Evolutionary conservation across 2,888 invertebrate genomes (phyloP).

Genomic region (Pachydiplax longipennis): DNA sequence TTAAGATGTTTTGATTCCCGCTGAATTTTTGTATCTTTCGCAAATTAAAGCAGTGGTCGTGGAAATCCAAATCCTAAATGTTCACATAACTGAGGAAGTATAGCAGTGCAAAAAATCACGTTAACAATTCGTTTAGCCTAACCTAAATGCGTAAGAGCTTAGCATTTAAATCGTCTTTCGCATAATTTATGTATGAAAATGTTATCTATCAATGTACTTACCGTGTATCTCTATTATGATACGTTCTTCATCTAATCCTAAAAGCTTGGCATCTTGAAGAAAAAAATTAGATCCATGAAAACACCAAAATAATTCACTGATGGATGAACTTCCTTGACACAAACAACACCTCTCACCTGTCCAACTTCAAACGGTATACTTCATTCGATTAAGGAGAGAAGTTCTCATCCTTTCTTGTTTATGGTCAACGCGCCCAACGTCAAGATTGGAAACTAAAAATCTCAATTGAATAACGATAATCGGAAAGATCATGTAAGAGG

Average conservation of each 20-base stretch:
- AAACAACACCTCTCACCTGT: not conserved
- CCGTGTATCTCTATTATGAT: not conserved
- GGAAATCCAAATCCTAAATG: no score
- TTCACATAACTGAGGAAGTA: no score
- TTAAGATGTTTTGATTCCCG: no score
- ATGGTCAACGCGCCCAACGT: not conserved
- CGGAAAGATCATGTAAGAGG: no score
- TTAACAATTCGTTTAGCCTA: no score
- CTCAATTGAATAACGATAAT: not conserved
- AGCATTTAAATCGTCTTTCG: not conserved
- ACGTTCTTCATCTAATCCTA: not conserved
- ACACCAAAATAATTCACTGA: not conserved
- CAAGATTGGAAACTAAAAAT: not conserved
- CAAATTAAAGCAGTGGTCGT: no score
- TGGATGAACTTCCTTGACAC: not conserved
- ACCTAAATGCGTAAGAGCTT: no score
- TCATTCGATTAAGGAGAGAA: not conserved
- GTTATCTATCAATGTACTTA: not conserved
- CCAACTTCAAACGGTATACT: not conserved
- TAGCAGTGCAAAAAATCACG: no score
- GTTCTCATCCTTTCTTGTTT: not conserved
- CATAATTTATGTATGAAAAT: not conserved
- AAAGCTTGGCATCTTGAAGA: not conserved
- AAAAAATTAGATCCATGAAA: not conserved
- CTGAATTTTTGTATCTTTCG: no score